phyloP scores from a whole-genome alignment of 1,140 invertebrate species.

The Maniola jurtina region DNA sequence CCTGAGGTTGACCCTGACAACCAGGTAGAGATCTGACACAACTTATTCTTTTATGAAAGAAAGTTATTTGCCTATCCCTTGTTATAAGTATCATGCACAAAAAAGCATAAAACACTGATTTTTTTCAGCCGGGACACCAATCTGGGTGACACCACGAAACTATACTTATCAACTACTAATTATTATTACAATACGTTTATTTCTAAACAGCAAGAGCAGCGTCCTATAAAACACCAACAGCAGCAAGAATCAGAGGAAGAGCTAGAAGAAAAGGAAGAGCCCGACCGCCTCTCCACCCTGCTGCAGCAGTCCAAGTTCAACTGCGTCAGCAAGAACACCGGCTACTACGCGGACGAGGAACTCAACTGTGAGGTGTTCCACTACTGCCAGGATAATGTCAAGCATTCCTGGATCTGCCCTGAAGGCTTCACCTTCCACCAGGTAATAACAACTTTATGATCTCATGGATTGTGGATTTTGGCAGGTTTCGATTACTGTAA shows the following conservation, averaged over 20 bases:
- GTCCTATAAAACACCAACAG: constrained; percentile 56
- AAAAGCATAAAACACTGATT: no score
- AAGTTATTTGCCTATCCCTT: no score
- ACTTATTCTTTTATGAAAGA: no score
- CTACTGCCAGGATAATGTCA: constrained; percentile 94
- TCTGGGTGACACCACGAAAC: no score
- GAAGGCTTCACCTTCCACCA: constrained; percentile 96
- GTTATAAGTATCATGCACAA: no score
- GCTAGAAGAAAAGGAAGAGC: constrained; percentile 89
- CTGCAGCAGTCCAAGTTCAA: constrained; percentile 91
- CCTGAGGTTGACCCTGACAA: no score
- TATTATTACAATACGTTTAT: background rate
- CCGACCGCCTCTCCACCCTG: constrained; percentile 88
- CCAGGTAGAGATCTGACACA: no score
- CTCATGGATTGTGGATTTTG: no score
- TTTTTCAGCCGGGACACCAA: no score
- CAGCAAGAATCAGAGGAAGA: constrained; percentile 70
- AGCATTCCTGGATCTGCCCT: constrained; percentile 96
- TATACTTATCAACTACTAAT: no score
- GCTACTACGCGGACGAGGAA: constrained; percentile 94
- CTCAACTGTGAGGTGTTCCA: constrained; percentile 96
- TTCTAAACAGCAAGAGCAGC: constrained; percentile 52
- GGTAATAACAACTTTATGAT: constrained; percentile 65
- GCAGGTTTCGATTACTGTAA: no score
- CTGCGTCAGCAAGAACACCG: constrained; percentile 88